phyloP scores from a whole-genome alignment of 1,140 invertebrate species.

The Aethina tumida region DNA sequence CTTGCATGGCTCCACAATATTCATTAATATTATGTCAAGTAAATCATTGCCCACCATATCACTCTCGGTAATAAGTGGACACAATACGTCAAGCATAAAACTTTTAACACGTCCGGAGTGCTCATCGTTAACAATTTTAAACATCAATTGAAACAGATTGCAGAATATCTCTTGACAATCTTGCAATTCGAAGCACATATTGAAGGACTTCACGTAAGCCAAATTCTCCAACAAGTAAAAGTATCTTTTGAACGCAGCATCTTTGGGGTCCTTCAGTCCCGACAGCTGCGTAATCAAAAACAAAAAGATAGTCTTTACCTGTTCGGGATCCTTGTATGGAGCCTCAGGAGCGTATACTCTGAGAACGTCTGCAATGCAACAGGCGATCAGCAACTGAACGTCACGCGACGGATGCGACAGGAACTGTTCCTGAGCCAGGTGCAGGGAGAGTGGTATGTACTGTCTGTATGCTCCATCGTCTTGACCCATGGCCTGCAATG shows the following conservation, averaged over 20 bases:
- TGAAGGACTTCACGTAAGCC: conserved; percentile 97
- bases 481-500: conserved; percentile 92
- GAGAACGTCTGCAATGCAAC: conserved; percentile 94
- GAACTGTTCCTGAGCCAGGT: conserved; percentile 88
- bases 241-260: conserved; percentile 94
- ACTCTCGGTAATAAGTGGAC: conserved; percentile 88
- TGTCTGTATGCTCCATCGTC: conserved; percentile 90
- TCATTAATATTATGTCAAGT: conserved; percentile 86
- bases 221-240: conserved; percentile 94
- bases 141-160: conserved; percentile 88
- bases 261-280: conserved; percentile 91
- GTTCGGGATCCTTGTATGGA: conserved; percentile 90
- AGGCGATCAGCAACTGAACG: conserved; percentile 89
- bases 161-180: conserved; percentile 96
- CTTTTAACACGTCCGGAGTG: conserved; percentile 93
- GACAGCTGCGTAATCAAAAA: conserved; percentile 92
- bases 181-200: conserved; percentile 97
- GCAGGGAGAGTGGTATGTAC: conserved; percentile 87
- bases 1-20: conserved; percentile 94
- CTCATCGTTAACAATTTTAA: conserved; percentile 92
- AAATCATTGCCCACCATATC: conserved; percentile 84
- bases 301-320: conserved; percentile 89
- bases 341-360: conserved; percentile 98
- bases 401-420: conserved; percentile 83
- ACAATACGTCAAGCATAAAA: conserved; percentile 92